Conservation (phyloP, 92 coral and sea anemone genomes). For the Umimayanthus chanpuru region DNA sequence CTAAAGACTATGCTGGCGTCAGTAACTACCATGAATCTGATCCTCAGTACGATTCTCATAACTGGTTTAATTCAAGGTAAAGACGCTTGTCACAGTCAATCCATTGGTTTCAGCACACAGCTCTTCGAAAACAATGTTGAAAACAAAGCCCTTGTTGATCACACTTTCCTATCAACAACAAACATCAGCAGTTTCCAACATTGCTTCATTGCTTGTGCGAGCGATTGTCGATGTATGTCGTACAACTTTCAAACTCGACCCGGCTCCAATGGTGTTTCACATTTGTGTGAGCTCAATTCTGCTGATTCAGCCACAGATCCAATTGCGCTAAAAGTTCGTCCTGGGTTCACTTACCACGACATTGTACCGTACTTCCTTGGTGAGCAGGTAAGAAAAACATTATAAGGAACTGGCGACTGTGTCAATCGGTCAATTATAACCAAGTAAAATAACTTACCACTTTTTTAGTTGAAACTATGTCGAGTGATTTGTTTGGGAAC, state of each 20-base stretch:
- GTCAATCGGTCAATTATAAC: too few relatives aligned
- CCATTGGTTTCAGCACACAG: not conserved
- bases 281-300: not conserved
- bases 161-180: not conserved
- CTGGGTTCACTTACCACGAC: not conserved
- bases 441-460: too few relatives aligned
- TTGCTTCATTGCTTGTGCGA: not conserved
- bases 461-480: too few relatives aligned
- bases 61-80: not conserved
- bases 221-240: not conserved
- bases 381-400: not conserved
- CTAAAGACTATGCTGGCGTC: constrained; percentile 28
- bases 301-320: not conserved
- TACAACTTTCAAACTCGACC: too few relatives aligned
- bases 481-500: too few relatives aligned
- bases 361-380: not conserved
- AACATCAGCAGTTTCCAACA: not conserved
- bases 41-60: not conserved
- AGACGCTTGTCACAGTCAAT: not conserved
- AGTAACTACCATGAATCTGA: not conserved
- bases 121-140: not conserved
- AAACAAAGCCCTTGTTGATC: constrained; percentile 10
- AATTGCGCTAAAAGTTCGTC: not conserved
- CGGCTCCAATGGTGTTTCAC: too few relatives aligned
- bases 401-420: too few relatives aligned